These are phyloP conservation scores for Tridacna gigas DNA, from an alignment of 2,888 invertebrate genomes.

Conservation along the genomic window DNA sequence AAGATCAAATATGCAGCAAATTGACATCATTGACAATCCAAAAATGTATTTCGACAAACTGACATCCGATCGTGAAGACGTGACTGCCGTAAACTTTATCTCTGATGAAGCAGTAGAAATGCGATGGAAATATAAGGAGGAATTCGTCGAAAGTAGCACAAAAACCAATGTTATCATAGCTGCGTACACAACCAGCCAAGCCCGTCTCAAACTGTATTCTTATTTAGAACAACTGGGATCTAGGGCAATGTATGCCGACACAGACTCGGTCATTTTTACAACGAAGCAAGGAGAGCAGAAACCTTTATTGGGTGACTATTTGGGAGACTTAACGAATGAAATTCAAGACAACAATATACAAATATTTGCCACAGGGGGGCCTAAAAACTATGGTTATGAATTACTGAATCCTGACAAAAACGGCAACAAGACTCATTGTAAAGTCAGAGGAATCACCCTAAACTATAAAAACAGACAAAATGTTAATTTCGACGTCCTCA, in stretches of 20 bases:
- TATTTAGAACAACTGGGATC: not conserved
- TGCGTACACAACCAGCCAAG: conserved; percentile 3
- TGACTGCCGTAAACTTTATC: no score
- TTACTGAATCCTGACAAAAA: conserved; percentile 30
- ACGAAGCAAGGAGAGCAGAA: conserved; percentile 18
- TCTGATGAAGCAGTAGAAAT: no score
- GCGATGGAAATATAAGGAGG: not conserved
- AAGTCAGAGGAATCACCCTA: conserved; percentile 44
- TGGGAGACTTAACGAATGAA: conserved; percentile 83
- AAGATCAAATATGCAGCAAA: conserved; percentile 25
- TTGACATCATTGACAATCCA: no score
- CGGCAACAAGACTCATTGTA: conserved; percentile 29
- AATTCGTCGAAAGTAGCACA: conserved; percentile 34
- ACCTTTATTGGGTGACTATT: conserved; percentile 73
- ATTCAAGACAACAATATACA: conserved; percentile 47
- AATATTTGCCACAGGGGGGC: conserved; percentile 38
- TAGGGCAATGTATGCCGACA: not conserved
- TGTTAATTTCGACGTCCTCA: no score
- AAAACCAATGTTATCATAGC: conserved; percentile 50
- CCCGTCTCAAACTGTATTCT: conserved; percentile 46
- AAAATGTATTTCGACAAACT: conserved; percentile 44
- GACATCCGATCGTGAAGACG: conserved; percentile 34
- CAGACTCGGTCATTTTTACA: conserved; percentile 40
- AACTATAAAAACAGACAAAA: conserved; percentile 44
- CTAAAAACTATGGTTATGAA: conserved; percentile 40